These are phyloP conservation scores for Anisognathus igniventris DNA, from an alignment of 2,797 vertebrate species.

Conservation along the genomic window DNA sequence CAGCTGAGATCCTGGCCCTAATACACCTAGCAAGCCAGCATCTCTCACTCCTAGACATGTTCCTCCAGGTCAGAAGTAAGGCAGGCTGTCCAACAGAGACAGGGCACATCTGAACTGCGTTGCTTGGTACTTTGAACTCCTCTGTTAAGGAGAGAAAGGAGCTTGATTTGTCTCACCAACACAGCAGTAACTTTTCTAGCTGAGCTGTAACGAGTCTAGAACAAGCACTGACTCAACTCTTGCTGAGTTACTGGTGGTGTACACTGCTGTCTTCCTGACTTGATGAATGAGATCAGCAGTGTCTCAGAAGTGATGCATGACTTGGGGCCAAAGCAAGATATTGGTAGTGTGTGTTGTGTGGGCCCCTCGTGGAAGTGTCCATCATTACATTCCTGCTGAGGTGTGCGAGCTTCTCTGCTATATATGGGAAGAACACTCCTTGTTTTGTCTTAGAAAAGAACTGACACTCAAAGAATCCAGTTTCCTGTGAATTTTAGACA, in stretches of 20 bases:
- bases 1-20: neutral
- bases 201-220: accelerated
- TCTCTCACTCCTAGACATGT: neutral
- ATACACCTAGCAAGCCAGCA: neutral
- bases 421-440: accelerated
- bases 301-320: neutral
- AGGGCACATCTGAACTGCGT: neutral
- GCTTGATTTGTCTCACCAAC: neutral
- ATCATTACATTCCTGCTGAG: neutral
- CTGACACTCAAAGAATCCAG: neutral
- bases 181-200: neutral
- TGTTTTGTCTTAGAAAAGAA: neutral
- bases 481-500: neutral
- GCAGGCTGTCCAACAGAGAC: neutral
- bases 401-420: neutral
- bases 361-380: neutral
- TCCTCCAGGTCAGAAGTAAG: neutral
- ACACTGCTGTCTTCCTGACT: neutral
- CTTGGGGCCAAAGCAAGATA: neutral
- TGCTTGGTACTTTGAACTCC: neutral
- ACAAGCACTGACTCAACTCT: neutral
- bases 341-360: neutral
- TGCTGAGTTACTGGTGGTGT: neutral
- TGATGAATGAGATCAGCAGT: neutral
- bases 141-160: neutral